phyloP scores from a whole-genome alignment of 2,888 invertebrate genomes.

The Campoplex nolae region DNA sequence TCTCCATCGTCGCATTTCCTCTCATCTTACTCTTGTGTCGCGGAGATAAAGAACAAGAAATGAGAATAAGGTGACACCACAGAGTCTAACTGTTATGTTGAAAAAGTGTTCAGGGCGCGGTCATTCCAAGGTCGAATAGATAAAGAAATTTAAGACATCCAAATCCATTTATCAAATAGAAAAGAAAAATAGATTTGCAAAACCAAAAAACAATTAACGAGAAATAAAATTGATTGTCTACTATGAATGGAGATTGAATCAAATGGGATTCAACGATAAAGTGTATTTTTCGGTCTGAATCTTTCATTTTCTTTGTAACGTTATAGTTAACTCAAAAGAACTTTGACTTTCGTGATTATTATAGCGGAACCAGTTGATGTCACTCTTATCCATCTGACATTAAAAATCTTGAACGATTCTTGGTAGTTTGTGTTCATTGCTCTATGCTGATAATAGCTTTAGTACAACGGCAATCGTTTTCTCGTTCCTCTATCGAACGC shows the following conservation, averaged over 20 bases:
- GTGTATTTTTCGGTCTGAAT: not conserved
- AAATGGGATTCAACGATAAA: not conserved
- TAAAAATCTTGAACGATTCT: slow-evolving; percentile 72
- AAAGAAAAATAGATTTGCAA: not conserved
- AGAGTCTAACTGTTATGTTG: slow-evolving; percentile 21
- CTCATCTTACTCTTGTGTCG: slow-evolving; percentile 71
- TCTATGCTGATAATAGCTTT: slow-evolving; percentile 56
- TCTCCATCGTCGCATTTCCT: slow-evolving; percentile 69
- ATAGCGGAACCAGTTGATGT: not conserved
- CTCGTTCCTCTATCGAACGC: slow-evolving; percentile 61
- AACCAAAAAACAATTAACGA: not conserved
- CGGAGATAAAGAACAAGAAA: slow-evolving; percentile 65
- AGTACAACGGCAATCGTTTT: slow-evolving; percentile 58
- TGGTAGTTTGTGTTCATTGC: slow-evolving; percentile 29
- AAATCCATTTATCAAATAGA: not conserved
- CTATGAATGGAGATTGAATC: not conserved
- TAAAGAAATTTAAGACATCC: slow-evolving; percentile 57
- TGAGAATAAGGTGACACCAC: slow-evolving; percentile 63
- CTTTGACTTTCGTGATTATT: not conserved
- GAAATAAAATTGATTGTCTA: not conserved
- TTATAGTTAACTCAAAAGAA: not conserved
- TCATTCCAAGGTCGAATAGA: slow-evolving; percentile 65
- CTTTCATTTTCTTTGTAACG: not conserved
- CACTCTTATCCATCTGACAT: slow-evolving; percentile 77
- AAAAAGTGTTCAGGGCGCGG: slow-evolving; percentile 15